Evolutionary conservation across 2,888 invertebrate genomes (phyloP).

Genomic region (Rhagophthalmus giganteus): DNA sequence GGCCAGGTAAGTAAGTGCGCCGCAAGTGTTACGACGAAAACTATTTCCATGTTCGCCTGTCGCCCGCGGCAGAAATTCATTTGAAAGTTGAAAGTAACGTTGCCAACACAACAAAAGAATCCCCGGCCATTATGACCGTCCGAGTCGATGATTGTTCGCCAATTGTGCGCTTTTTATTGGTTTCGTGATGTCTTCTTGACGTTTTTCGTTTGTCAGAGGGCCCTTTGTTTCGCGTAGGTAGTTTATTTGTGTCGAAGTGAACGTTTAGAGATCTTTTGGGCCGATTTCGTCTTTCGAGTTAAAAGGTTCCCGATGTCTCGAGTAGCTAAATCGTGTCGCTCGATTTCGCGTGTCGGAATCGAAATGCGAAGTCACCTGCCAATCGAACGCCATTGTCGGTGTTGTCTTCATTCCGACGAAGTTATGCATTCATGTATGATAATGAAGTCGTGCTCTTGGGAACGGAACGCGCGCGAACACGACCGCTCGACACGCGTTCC

Average conservation of each 20-base stretch:
- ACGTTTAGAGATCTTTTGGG: background rate
- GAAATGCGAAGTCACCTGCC: slow-evolving; percentile 42
- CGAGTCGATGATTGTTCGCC: slow-evolving; percentile 21
- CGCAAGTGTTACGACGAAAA: background rate
- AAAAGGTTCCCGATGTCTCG: background rate
- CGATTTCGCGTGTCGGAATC: slow-evolving; percentile 36
- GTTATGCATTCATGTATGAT: slow-evolving; percentile 43
- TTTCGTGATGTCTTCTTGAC: slow-evolving; percentile 28
- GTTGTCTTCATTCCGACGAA: slow-evolving; percentile 40
- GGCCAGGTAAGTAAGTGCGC: background rate
- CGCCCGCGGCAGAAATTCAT: slow-evolving; percentile 12
- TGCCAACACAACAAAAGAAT: slow-evolving; percentile 18
- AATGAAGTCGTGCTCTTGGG: slow-evolving; percentile 43
- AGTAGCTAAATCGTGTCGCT: slow-evolving; percentile 17
- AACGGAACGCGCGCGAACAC: slow-evolving; percentile 43
- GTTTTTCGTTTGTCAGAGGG: slow-evolving; percentile 19
- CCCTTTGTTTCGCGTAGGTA: slow-evolving; percentile 21
- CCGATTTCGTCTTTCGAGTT: slow-evolving; percentile 1
- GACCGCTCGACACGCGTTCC: slow-evolving; percentile 34
- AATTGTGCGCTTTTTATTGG: slow-evolving; percentile 25
- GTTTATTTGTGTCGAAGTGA: slow-evolving; percentile 10
- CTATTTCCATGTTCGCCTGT: slow-evolving; percentile 14
- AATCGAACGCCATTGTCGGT: slow-evolving; percentile 41
- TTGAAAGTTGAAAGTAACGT: slow-evolving; percentile 17
- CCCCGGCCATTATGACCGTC: slow-evolving; percentile 11